phyloP scores from a whole-genome alignment of 1,140 invertebrate genomes.

The Neodiprion pinetum region DNA sequence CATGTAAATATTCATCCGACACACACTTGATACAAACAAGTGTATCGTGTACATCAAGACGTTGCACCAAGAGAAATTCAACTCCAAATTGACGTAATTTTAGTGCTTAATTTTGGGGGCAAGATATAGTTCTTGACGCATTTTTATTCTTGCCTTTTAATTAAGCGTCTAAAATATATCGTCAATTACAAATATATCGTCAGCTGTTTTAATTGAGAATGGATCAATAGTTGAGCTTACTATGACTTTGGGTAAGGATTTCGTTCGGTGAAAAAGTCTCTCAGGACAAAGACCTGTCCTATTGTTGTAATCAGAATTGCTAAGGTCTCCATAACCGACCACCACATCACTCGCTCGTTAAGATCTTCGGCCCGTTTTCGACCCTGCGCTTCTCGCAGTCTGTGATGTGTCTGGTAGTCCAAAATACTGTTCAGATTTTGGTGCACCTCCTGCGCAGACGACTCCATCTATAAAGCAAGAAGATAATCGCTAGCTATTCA shows the following conservation, averaged over 20 bases:
- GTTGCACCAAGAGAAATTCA: slow-evolving; percentile 8
- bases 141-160: neutral
- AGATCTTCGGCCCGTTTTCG: slow-evolving; percentile 95
- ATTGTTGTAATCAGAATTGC: slow-evolving; percentile 85
- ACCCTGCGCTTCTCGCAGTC: slow-evolving; percentile 91
- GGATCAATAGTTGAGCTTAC: slow-evolving; percentile 13
- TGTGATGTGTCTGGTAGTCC: slow-evolving; percentile 96
- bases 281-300: slow-evolving; percentile 90
- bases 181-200: neutral
- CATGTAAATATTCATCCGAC: neutral
- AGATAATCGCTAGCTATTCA: slow-evolving; percentile 25
- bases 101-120: neutral
- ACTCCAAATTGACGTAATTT: slow-evolving; percentile 1
- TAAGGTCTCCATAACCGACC: slow-evolving; percentile 90
- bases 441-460: slow-evolving; percentile 87
- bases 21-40: too few relatives aligned
- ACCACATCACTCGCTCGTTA: slow-evolving; percentile 90
- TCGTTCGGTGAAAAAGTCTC: slow-evolving; percentile 94
- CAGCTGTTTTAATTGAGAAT: neutral
- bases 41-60: too few relatives aligned
- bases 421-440: slow-evolving; percentile 85
- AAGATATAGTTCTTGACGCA: neutral
- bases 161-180: neutral
- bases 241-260: slow-evolving; percentile 62
- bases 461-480: slow-evolving; percentile 80